Percentiles rank a stretch among this genome's conserved stretches.
Conservation (phyloP, 2,113 vertebrate genomes). For the Myrmecobius fasciatus region DNA sequence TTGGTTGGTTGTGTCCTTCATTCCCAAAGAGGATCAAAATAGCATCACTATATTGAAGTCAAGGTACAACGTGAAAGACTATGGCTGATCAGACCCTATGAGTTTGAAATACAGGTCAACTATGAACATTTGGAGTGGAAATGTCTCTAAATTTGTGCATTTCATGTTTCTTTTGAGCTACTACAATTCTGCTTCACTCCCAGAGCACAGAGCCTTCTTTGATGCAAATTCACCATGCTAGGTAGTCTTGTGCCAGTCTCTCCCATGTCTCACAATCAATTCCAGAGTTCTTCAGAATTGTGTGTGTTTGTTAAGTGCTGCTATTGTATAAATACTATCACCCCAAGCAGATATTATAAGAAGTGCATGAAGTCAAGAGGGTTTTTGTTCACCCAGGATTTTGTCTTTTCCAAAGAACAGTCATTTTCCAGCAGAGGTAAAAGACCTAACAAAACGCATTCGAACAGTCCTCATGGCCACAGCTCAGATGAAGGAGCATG, state of each 20-base stretch:
- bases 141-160: background rate
- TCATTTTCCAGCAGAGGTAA: slow-evolving; percentile 96
- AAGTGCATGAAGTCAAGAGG: background rate
- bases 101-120: background rate
- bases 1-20: background rate
- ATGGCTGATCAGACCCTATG: background rate
- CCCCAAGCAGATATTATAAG: background rate
- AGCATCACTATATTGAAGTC: background rate
- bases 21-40: background rate
- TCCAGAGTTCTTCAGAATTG: background rate
- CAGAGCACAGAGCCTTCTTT: background rate
- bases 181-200: background rate
- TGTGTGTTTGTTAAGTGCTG: background rate
- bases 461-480: slow-evolving; percentile 98
- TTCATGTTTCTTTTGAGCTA: background rate
- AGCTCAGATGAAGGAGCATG: slow-evolving; percentile 99
- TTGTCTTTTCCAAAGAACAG: slow-evolving; percentile 91
- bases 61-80: background rate
- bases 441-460: slow-evolving; percentile 97
- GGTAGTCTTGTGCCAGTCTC: background rate
- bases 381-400: slow-evolving; percentile 68
- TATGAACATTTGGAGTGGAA: background rate
- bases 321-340: background rate
- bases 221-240: background rate
- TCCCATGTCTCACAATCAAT: background rate